Percentiles rank a stretch among this genome's conserved stretches.
Conservation (phyloP, 2,113 vertebrate genomes). For the Uropsilus gracilis region DNA sequence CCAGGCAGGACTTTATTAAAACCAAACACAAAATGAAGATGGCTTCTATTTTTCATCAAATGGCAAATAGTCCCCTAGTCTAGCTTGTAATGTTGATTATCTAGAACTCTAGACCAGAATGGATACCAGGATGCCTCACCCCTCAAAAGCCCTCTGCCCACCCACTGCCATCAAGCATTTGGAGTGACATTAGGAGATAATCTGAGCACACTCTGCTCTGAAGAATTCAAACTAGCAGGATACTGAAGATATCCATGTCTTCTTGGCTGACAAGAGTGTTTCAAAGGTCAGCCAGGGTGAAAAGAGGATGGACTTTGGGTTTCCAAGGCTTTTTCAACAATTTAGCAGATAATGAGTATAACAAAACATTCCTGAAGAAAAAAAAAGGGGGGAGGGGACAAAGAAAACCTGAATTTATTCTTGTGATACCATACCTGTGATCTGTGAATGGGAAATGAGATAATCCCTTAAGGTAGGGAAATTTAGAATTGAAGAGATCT, state of each 20-base stretch:
- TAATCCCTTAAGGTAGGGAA: not conserved
- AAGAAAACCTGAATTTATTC: not conserved
- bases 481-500: conserved; percentile 2
- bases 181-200: conserved; percentile 74
- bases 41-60: conserved; percentile 27
- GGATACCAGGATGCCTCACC: conserved; percentile 64
- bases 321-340: conserved; percentile 65
- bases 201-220: conserved; percentile 69
- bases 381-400: not conserved
- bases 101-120: conserved; percentile 77
- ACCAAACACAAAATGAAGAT: not conserved
- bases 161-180: conserved; percentile 75
- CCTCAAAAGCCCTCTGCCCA: conserved; percentile 57
- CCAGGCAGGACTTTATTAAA: conserved; percentile 43
- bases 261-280: conserved; percentile 76
- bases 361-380: not conserved
- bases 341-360: conserved; percentile 45
- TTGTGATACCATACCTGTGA: not conserved
- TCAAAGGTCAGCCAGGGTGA: conserved; percentile 78
- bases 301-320: conserved; percentile 53
- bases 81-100: conserved; percentile 58
- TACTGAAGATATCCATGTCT: conserved; percentile 74
- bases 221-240: conserved; percentile 75
- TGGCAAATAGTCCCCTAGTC: conserved; percentile 60
- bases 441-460: not conserved